These are phyloP conservation scores for Lasius fuliginosus DNA, from an alignment of 2,888 invertebrate genomes.

Conservation along the genomic window DNA sequence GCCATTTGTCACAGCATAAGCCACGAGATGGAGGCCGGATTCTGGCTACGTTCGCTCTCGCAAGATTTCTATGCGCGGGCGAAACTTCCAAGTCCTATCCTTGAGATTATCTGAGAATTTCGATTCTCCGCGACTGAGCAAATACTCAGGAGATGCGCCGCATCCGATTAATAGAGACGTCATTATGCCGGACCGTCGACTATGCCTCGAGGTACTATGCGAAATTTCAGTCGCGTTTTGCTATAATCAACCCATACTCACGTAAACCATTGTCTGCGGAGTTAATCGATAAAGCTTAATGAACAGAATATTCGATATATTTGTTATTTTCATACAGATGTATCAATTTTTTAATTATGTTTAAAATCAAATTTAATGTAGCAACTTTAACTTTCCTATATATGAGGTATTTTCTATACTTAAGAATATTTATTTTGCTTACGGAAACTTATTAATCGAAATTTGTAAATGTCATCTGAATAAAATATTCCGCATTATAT, in stretches of 20 bases:
- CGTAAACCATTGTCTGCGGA: not conserved
- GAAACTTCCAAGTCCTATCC: slow-evolving; percentile 63
- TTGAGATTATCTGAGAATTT: slow-evolving; percentile 58
- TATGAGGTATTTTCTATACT: not conserved
- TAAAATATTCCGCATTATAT: not conserved
- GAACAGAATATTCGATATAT: not conserved
- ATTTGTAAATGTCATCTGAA: not conserved
- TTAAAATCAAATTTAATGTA: not conserved
- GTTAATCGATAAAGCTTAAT: slow-evolving; percentile 9
- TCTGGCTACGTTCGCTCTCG: slow-evolving; percentile 55
- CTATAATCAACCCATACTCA: slow-evolving; percentile 1
- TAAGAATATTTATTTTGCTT: not conserved
- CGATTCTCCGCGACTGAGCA: slow-evolving; percentile 46
- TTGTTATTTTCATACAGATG: not conserved
- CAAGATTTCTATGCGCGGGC: slow-evolving; percentile 61
- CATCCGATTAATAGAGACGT: slow-evolving; percentile 57
- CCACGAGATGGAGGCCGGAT: slow-evolving; percentile 67
- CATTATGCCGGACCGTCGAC: slow-evolving; percentile 38
- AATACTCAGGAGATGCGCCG: slow-evolving; percentile 56
- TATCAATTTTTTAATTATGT: not conserved
- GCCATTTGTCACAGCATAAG: slow-evolving; percentile 76
- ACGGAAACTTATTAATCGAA: not conserved
- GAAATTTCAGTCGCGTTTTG: slow-evolving; percentile 19
- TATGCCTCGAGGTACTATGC: not conserved
- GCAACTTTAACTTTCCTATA: not conserved